Percentiles rank a stretch among this genome's conserved stretches.
Conservation (phyloP, 2,797 vertebrate genomes). For the Lepilemur septentrionalis region DNA sequence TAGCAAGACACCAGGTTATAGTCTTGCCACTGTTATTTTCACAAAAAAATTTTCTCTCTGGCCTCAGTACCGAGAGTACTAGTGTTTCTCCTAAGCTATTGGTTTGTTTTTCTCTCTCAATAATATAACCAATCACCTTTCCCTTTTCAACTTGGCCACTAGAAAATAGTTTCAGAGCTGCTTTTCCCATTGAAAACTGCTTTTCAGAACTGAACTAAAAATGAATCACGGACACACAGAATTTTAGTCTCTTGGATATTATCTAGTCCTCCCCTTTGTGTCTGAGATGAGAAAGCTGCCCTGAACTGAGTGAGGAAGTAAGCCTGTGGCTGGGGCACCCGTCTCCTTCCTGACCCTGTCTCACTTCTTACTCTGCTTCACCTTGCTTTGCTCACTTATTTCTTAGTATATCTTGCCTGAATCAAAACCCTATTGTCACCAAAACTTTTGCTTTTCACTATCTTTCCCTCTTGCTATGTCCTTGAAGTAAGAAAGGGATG, state of each 20-base stretch:
- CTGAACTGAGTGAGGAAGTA: neutral
- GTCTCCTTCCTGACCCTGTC: neutral
- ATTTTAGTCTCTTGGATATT: neutral
- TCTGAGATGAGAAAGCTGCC: neutral
- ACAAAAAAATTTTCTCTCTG: neutral
- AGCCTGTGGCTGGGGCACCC: neutral
- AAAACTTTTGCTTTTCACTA: neutral
- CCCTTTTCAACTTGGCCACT: neutral
- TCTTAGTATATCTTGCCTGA: neutral
- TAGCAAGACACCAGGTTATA: neutral
- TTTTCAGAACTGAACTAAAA: neutral
- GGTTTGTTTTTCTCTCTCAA: neutral
- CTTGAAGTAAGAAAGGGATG: neutral
- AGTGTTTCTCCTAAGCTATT: neutral
- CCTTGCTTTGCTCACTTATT: neutral
- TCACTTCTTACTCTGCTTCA: neutral
- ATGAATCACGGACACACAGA: neutral
- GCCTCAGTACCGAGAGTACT: neutral
- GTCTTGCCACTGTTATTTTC: neutral
- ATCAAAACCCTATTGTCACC: neutral
- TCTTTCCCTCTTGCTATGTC: neutral
- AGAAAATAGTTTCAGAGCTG: neutral
- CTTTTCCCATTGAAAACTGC: neutral
- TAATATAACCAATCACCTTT: neutral
- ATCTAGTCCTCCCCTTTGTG: neutral